phyloP scores from a whole-genome alignment of 2,888 invertebrate species.

The Rotaria macrura region DNA sequence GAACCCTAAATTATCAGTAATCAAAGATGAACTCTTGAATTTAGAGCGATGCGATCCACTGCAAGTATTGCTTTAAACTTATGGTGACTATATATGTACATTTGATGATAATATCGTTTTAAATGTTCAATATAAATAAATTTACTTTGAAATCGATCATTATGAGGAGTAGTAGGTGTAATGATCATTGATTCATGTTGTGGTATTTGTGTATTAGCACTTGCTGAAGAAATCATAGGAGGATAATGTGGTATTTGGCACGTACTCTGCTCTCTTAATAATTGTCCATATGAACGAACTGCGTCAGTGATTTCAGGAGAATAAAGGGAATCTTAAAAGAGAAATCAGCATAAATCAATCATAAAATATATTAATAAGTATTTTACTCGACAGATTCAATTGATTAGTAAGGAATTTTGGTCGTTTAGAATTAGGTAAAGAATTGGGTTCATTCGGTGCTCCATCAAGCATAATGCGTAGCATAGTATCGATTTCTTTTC shows the following conservation, averaged over 20 bases:
- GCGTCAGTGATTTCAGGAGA: neutral
- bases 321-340: neutral
- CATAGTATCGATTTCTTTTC: neutral
- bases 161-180: neutral
- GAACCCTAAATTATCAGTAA: too few relatives aligned
- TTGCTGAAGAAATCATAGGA: neutral
- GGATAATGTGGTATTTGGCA: neutral
- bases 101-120: too few relatives aligned
- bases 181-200: neutral
- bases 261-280: neutral
- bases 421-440: neutral
- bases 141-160: neutral
- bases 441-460: neutral
- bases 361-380: neutral
- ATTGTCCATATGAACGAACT: neutral
- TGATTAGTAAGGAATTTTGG: neutral
- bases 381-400: neutral
- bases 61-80: too few relatives aligned
- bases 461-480: constrained; percentile 6
- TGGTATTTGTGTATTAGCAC: neutral
- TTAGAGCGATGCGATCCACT: too few relatives aligned
- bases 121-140: neutral
- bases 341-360: neutral
- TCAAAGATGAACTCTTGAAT: too few relatives aligned
- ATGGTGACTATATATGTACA: too few relatives aligned